Conservation (phyloP, 2,888 invertebrate genomes). For the Xanthorhoe designata region DNA sequence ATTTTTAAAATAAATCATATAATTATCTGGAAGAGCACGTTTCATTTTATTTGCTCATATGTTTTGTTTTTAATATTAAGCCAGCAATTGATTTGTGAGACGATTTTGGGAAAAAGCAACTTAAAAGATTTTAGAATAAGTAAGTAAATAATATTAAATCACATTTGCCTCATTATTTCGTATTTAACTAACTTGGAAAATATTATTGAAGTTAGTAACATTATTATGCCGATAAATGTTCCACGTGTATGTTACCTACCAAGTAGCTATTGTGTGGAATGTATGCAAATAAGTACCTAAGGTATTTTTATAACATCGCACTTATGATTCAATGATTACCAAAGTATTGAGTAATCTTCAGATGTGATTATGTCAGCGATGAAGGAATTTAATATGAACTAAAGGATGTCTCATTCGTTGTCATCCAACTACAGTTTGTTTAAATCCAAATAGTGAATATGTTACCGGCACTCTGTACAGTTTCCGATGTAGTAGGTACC, state of each 20-base stretch:
- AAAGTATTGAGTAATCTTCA: not conserved
- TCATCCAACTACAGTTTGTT: too few relatives aligned
- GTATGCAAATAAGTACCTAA: conserved; percentile 34
- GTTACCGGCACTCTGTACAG: not conserved
- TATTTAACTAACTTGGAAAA: not conserved
- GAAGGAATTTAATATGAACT: too few relatives aligned
- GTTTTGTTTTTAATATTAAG: too few relatives aligned
- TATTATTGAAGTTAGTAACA: conserved; percentile 11
- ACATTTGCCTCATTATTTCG: not conserved
- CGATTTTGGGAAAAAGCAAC: too few relatives aligned
- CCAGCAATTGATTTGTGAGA: too few relatives aligned
- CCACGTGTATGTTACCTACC: conserved; percentile 13
- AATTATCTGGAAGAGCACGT: not conserved
- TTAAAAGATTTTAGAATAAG: not conserved
- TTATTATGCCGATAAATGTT: conserved; percentile 2
- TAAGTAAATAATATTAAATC: not conserved
- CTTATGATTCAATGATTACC: conserved; percentile 5
- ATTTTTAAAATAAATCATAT: not conserved
- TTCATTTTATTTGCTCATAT: not conserved
- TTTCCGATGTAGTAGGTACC: too few relatives aligned
- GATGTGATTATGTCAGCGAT: too few relatives aligned
- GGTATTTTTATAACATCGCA: conserved; percentile 14
- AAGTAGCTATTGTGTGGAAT: conserved; percentile 22
- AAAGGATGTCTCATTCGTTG: too few relatives aligned
- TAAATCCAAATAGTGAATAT: too few relatives aligned